These are phyloP conservation scores for Galago senegalensis DNA, from an alignment of 2,797 vertebrate species.

Conservation along the genomic window DNA sequence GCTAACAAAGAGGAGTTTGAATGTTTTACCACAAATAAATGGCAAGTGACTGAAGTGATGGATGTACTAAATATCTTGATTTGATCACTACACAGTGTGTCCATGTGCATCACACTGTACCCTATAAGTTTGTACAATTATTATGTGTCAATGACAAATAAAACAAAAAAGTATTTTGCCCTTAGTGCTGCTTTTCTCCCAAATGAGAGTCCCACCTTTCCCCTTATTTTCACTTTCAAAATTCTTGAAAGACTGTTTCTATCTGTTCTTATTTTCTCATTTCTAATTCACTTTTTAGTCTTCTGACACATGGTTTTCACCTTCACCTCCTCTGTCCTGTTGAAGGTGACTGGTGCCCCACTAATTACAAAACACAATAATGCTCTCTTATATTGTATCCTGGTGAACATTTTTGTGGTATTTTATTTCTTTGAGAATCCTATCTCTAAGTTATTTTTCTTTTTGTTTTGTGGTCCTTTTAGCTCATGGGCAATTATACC, in stretches of 20 bases:
- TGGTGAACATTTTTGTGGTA: not conserved
- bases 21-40: not conserved
- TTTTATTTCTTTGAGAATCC: constrained; percentile 2
- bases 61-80: not conserved
- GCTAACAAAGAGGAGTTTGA: not conserved
- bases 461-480: not conserved
- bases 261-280: not conserved
- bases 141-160: not conserved
- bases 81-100: not conserved
- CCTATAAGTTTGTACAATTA: not conserved
- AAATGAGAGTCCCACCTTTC: not conserved
- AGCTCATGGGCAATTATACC: not conserved
- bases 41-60: too few species aligned
- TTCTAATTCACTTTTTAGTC: not conserved
- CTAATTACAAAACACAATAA: not conserved
- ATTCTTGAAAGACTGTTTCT: not conserved
- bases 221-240: constrained; percentile 6
- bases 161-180: not conserved
- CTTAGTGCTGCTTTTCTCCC: not conserved
- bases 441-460: not conserved
- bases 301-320: not conserved
- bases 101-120: not conserved
- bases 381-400: not conserved
- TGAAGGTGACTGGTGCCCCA: not conserved
- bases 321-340: not conserved